Percentiles rank a stretch among this genome's conserved stretches.
Evolutionary conservation across 2,113 vertebrate species (phyloP).

Genomic region (Perognathus longimembris): DNA sequence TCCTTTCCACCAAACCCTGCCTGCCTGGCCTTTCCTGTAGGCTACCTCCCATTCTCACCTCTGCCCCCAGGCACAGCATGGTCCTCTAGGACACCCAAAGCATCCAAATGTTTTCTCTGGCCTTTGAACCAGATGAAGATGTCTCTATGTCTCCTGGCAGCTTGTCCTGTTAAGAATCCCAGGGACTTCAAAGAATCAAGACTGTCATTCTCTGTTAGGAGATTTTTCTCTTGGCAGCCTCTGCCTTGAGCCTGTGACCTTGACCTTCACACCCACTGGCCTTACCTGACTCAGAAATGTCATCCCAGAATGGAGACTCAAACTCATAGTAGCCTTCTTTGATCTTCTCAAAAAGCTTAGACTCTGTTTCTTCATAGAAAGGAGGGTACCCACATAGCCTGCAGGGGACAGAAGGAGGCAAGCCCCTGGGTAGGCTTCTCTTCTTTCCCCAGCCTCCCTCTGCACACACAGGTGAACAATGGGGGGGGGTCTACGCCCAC

Average conservation of each 20-base stretch:
- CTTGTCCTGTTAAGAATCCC: neutral
- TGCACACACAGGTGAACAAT: neutral
- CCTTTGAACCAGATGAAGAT: conserved; percentile 30
- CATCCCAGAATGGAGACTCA: conserved; percentile 96
- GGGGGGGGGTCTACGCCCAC: neutral
- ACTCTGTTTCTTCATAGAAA: conserved; percentile 96
- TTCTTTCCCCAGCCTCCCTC: neutral
- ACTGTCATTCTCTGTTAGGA: neutral
- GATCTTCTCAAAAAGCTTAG: conserved; percentile 95
- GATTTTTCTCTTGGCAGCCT: neutral
- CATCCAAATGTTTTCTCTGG: neutral
- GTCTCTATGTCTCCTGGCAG: neutral
- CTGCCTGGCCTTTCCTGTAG: neutral
- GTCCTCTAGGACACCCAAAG: neutral
- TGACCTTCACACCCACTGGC: neutral
- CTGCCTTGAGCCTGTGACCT: neutral
- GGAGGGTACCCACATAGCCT: conserved; percentile 97
- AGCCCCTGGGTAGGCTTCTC: neutral
- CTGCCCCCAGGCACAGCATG: neutral
- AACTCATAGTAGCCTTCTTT: conserved; percentile 95
- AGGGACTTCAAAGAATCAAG: neutral
- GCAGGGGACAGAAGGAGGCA: conserved; percentile 47
- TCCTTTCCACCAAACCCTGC: neutral
- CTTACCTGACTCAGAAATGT: conserved; percentile 95
- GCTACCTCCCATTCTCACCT: neutral